Percentiles rank a stretch among this genome's conserved stretches.
These are phyloP conservation scores for Conops quadrifasciatus DNA, from an alignment of 2,888 invertebrate genomes.

Conservation along the genomic window DNA sequence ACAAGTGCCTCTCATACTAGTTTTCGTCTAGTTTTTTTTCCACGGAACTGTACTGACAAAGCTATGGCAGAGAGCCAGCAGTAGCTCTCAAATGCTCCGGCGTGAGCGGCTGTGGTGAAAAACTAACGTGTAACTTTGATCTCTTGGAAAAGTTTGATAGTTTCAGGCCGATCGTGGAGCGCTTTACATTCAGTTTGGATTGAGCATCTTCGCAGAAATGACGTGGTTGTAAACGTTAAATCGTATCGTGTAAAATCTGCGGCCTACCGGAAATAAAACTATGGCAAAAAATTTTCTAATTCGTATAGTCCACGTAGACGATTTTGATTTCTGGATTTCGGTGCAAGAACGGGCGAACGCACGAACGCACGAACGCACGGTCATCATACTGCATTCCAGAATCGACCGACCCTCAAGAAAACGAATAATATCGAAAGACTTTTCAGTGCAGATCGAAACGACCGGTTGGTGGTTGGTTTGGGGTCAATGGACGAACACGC, in stretches of 20 bases:
- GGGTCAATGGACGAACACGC: too few species aligned
- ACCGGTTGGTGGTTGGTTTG: too few species aligned
- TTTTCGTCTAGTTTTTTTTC: constrained; percentile 33
- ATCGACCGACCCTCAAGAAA: too few species aligned
- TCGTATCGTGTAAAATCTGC: not conserved
- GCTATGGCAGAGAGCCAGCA: constrained; percentile 10
- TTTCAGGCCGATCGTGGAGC: constrained; percentile 34
- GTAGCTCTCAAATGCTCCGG: constrained; percentile 31
- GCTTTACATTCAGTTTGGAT: constrained; percentile 39
- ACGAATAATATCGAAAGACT: too few species aligned
- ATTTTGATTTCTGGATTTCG: too few species aligned
- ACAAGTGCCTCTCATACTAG: constrained; percentile 26
- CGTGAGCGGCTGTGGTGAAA: constrained; percentile 40
- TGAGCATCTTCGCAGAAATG: constrained; percentile 10
- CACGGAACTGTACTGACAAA: not conserved
- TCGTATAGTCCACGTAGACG: too few species aligned
- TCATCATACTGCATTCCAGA: too few species aligned
- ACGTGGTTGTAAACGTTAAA: not conserved
- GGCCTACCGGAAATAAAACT: not conserved
- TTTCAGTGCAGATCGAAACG: too few species aligned
- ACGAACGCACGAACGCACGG: too few species aligned
- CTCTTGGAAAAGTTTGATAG: constrained; percentile 34
- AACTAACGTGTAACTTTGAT: constrained; percentile 40
- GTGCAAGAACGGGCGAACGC: too few species aligned
- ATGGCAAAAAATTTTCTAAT: not conserved